Evolutionary conservation across 2,797 vertebrate species (phyloP).

Genomic region (Prunella strophiata): DNA sequence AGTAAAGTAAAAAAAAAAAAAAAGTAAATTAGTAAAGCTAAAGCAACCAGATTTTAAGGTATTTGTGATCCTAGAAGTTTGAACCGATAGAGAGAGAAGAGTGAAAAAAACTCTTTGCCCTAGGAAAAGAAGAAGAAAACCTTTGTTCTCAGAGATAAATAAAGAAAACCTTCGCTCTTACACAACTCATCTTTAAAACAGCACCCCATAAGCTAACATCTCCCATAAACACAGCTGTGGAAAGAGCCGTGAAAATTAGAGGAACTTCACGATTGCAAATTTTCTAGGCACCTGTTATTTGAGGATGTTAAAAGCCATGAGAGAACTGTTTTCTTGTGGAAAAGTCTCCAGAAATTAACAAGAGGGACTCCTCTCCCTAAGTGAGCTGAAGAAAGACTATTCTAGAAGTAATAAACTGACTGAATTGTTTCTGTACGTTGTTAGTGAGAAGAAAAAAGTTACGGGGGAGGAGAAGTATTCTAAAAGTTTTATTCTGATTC

Average conservation of each 20-base stretch:
- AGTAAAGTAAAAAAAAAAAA: too few species aligned
- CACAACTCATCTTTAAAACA: background rate
- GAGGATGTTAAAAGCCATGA: background rate
- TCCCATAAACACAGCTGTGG: background rate
- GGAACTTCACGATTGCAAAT: background rate
- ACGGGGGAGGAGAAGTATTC: background rate
- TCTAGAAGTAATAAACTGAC: background rate
- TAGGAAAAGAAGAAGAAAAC: background rate
- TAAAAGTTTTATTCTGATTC: background rate
- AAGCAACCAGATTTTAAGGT: background rate
- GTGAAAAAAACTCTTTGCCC: background rate
- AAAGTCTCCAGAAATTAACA: background rate
- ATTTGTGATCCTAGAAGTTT: background rate
- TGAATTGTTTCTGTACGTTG: background rate
- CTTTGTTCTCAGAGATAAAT: background rate
- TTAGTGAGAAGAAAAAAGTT: background rate
- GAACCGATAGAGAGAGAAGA: background rate
- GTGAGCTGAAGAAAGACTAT: background rate
- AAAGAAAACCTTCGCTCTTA: background rate
- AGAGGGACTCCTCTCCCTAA: background rate
- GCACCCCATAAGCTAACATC: background rate
- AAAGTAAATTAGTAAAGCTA: background rate
- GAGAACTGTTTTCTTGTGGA: background rate
- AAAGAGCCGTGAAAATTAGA: background rate
- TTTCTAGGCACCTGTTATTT: background rate